phyloP scores from a whole-genome alignment of 2,113 vertebrate species.

The Ivindomyrus marchei region DNA sequence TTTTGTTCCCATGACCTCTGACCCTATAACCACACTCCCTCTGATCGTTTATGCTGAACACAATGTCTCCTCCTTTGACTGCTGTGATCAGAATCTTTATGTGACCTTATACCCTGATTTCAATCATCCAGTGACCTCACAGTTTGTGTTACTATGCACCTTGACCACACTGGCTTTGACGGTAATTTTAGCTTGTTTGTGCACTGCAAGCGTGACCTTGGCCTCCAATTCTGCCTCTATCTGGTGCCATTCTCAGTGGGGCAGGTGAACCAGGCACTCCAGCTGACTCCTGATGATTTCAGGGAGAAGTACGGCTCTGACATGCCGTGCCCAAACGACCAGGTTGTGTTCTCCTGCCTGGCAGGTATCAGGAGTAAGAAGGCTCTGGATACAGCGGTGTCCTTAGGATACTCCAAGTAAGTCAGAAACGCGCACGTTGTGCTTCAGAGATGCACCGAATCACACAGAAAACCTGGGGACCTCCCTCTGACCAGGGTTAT shows the following conservation, averaged over 20 bases:
- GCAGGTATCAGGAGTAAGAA: constrained; percentile 76
- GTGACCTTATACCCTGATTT: neutral
- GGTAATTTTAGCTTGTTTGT: neutral
- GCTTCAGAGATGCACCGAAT: neutral
- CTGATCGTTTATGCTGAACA: neutral
- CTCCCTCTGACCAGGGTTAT: neutral
- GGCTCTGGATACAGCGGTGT: constrained; percentile 63
- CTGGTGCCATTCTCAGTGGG: constrained; percentile 59
- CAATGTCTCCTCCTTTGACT: constrained; percentile 12
- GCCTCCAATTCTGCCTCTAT: neutral
- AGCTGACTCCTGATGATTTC: constrained; percentile 71
- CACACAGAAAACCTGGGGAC: neutral
- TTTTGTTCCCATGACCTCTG: neutral
- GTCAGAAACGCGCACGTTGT: constrained; percentile 8
- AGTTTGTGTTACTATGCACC: neutral
- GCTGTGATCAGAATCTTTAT: neutral
- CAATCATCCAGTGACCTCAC: neutral
- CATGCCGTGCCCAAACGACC: constrained; percentile 70
- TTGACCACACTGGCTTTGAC: neutral
- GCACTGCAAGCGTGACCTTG: neutral
- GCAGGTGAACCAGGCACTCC: constrained; percentile 71
- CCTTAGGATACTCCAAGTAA: constrained; percentile 80
- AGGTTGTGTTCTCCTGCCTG: constrained; percentile 79
- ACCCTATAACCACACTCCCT: neutral
- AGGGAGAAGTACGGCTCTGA: constrained; percentile 68